Conservation (phyloP, 37 sponge, comb jelly and placozoan genomes). For the Crambe crambe region DNA sequence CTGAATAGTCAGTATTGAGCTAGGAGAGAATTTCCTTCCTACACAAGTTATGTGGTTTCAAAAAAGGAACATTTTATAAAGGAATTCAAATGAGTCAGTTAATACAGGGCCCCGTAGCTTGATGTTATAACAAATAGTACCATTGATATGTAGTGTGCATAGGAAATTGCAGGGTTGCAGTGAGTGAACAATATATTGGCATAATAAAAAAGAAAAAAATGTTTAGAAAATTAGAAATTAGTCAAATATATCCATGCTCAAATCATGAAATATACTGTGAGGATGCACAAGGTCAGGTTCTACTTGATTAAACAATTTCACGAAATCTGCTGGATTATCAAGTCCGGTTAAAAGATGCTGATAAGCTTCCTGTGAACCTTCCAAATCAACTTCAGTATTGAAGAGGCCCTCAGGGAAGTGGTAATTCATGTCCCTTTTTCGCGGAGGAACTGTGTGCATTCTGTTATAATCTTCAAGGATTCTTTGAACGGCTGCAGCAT, state of each 20-base stretch:
- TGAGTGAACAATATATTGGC: too few relatives aligned
- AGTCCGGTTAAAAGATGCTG: conserved; percentile 44
- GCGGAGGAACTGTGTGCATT: not conserved
- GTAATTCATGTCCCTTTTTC: conserved; percentile 32
- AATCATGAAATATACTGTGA: conserved; percentile 13
- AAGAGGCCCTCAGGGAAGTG: conserved; percentile 51
- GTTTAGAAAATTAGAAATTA: too few relatives aligned
- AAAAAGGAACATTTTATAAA: too few relatives aligned
- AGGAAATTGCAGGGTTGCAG: too few relatives aligned
- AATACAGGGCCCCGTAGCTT: too few relatives aligned
- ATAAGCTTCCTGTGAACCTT: conserved; percentile 61
- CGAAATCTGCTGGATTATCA: conserved; percentile 55
- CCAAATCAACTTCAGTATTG: conserved; percentile 42
- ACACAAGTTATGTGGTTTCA: too few relatives aligned
- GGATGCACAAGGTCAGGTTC: conserved; percentile 53
- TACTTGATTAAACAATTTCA: conserved; percentile 53
- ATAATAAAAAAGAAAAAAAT: too few relatives aligned
- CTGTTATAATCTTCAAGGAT: conserved; percentile 55
- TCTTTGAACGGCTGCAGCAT: conserved; percentile 37
- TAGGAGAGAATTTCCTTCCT: too few relatives aligned
- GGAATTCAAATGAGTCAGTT: too few relatives aligned
- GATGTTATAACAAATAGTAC: too few relatives aligned
- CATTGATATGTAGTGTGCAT: too few relatives aligned
- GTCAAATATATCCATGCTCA: conserved; percentile 13
- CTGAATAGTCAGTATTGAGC: too few relatives aligned